Evolutionary conservation across 2,113 vertebrate genomes (phyloP).

Genomic region (Chloropsis cyanopogon): DNA sequence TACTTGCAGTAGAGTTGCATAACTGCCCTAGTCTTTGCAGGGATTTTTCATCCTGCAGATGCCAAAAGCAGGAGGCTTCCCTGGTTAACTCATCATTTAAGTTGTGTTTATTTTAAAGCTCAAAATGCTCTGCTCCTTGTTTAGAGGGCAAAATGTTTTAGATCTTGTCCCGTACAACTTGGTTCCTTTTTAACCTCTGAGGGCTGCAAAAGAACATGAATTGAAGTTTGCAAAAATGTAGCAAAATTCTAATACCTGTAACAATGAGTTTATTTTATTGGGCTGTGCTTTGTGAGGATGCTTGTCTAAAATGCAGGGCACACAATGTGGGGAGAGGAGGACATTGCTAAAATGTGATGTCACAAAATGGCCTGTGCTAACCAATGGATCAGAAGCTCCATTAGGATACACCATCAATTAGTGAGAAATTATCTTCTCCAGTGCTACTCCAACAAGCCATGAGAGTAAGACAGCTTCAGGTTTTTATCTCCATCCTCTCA

Average conservation of each 20-base stretch:
- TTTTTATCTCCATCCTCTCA: not conserved
- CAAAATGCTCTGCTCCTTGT: not conserved
- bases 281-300: not conserved
- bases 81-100: conserved; percentile 34
- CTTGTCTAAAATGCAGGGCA: not conserved
- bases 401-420: not conserved
- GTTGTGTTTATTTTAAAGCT: not conserved
- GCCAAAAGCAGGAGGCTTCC: conserved; percentile 34
- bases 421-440: not conserved
- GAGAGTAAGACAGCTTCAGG: not conserved
- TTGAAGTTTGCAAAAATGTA: not conserved
- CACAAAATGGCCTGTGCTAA: not conserved
- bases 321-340: not conserved
- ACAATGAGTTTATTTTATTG: not conserved
- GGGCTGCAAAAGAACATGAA: not conserved
- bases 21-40: conserved; percentile 81
- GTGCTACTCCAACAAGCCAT: not conserved
- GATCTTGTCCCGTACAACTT: not conserved
- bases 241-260: not conserved
- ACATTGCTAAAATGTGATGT: not conserved
- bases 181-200: not conserved
- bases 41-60: conserved; percentile 38
- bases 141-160: not conserved
- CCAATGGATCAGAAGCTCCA: not conserved
- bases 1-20: conserved; percentile 84